Base-by-base conservation (phyloP, 1,140 invertebrate genomes). In the Protaetia brevitarsis region DNA sequence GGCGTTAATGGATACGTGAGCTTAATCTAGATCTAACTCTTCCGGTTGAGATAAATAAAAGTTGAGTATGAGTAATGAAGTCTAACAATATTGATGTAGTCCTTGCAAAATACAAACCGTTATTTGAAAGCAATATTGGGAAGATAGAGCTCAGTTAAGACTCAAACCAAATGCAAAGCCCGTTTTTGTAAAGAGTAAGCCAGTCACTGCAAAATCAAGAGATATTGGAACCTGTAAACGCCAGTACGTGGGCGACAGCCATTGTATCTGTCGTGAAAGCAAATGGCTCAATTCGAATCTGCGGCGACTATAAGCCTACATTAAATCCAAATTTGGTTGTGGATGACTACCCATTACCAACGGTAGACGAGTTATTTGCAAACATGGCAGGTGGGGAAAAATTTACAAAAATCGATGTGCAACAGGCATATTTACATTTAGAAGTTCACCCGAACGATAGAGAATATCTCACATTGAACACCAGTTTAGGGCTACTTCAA, bases 311-410 rank as follows among this genome's bases (percentile, higher is more conserved):
- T 70, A 78, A 79, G 64, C 64, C 77, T 13, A 79, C 77, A 3
- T 28, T 81, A 8, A 83, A 82, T 68, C 71, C 67, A 51, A 63
- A 66, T 19, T 64, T 79, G 23, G 19, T 67, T 37, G 59, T 69
- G 56, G 69, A 73, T 41, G 70, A 75, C 16, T 71, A 78, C 64
- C 78, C 77, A 11, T 51, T 80, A 2, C 78, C 77, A 5, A 63
- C 64, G 10, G 63, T 72, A 8, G 71, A 77, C 16, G 75, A 78
- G 13, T 57, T 79, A 11, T 76, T 79, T 58, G 36, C 62, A 1
- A 57, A 56, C 21, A 51, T 78, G 19, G 19, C 34, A n/a, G 68
- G 71, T 3, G 75, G 77, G 2, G 21, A 71, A 63, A 4, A 68
- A 6, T 79, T 78, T 67, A 66, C 64, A 11, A 65, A 60, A 60